These are phyloP conservation scores for Tychaedon coryphoeus DNA, from an alignment of 2,113 vertebrate genomes.

Conservation along the genomic window DNA sequence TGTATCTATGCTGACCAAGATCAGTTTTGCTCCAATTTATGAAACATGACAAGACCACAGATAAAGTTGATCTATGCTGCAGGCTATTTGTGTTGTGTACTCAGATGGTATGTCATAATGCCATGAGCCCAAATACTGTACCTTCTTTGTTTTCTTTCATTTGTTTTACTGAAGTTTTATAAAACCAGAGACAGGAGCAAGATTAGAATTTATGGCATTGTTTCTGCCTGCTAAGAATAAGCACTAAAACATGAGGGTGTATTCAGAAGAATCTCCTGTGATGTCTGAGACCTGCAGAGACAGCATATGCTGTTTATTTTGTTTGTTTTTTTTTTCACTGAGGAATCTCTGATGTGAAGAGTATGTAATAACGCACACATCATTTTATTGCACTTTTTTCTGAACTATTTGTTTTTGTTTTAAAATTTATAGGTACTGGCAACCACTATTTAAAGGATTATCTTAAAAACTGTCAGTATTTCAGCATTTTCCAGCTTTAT, in stretches of 20 bases:
- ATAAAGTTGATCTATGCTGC: conserved; percentile 31
- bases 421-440: background rate
- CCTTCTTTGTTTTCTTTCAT: conserved; percentile 23
- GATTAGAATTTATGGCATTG: conserved; percentile 1
- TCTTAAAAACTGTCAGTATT: background rate
- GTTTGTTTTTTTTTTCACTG: background rate
- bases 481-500: background rate
- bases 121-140: background rate
- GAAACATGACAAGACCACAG: conserved; percentile 39
- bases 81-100: conserved; percentile 1
- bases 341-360: background rate
- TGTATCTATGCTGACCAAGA: conserved; percentile 1
- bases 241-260: conserved; percentile 43
- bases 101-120: conserved; percentile 11
- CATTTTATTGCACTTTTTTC: background rate
- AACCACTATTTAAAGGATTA: background rate
- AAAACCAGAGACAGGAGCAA: background rate
- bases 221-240: conserved; percentile 24
- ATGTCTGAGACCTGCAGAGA: background rate
- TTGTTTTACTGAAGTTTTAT: conserved; percentile 50
- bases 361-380: background rate
- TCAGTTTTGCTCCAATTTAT: conserved; percentile 1
- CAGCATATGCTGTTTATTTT: background rate
- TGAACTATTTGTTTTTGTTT: background rate
- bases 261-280: conserved; percentile 31